Evolutionary conservation across 1,140 invertebrate species (phyloP), one percentile per base, ranked within the genome.

Genomic region (Trissolcus basalis): DNA sequence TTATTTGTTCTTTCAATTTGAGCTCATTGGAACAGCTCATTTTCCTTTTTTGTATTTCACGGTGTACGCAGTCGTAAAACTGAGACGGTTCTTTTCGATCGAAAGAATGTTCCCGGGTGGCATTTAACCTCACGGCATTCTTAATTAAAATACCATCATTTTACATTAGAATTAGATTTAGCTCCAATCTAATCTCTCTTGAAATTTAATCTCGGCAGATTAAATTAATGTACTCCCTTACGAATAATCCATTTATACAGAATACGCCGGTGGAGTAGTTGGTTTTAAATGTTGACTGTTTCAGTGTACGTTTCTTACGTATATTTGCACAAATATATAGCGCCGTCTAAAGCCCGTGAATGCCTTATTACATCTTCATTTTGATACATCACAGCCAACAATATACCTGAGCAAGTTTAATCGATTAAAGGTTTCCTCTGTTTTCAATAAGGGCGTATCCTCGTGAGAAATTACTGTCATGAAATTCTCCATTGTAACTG

Each of bases 401-500:
- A 49, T 44, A 56, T 55, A 63, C 49, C 48, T 19, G 33, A 65
- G 45, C 15, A 50, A 73, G 55, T 67, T 67, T 60, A 35, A 32
- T 56, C 61, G 61, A 65, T 67, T 60, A 67, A 67, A 65, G 44
- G 56, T 36, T 67, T 15, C 27, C 50, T 48, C 32, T 53, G 44
- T 44, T 65, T 67, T 45, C 61, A 49, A 60, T 60, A 59, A 65
- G 15, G 67, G 47, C 45, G 47, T 48, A 50, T 59, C 50, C 68
- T 48, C 60, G 13, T 32, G 61, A 61, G 70, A 68, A 39, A 63
- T 65, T 53, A 58, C 60, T 45, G 47, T 60, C 47, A 72, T 59
- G 78, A 59, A 71, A 71, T 55, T 65, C 69, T 36, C 47, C 59
- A 60, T 67, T 67, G 73, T 72, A 74, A 63, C 79, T 50, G 51